These are phyloP conservation scores for Cyclura pinguis DNA, from an alignment of 2,797 vertebrate genomes.

Conservation along the genomic window DNA sequence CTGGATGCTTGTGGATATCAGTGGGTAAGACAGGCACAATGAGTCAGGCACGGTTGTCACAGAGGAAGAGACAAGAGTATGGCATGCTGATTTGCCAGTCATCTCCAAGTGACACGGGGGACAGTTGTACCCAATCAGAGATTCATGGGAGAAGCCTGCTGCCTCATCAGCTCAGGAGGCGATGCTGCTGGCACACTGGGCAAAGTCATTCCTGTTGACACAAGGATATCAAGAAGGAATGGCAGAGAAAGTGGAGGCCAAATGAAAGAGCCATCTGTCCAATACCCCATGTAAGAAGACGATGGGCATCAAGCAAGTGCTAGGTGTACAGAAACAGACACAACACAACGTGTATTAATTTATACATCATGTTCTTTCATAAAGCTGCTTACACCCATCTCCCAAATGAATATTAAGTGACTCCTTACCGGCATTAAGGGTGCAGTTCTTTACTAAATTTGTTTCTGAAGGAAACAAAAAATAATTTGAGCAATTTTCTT, in stretches of 20 bases:
- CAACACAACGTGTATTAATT: neutral
- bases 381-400: too few species aligned
- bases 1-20: neutral
- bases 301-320: neutral
- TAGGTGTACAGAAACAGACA: neutral
- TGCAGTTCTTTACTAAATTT: too few species aligned
- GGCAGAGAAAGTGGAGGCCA: neutral
- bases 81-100: neutral
- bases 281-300: neutral
- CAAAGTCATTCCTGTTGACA: neutral
- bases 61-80: neutral
- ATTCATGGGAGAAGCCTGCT: neutral
- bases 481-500: too few species aligned
- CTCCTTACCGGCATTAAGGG: too few species aligned
- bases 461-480: too few species aligned
- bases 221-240: neutral
- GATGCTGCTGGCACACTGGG: neutral
- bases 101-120: slow-evolving; percentile 8
- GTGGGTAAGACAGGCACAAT: neutral
- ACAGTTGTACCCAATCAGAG: slow-evolving; percentile 12
- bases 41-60: neutral
- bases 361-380: neutral
- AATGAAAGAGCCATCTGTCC: neutral
- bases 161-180: slow-evolving; percentile 1
- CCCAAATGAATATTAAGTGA: too few species aligned